phyloP scores from a whole-genome alignment of 2,797 vertebrate species.

The Stomatorhinus walkeri region DNA sequence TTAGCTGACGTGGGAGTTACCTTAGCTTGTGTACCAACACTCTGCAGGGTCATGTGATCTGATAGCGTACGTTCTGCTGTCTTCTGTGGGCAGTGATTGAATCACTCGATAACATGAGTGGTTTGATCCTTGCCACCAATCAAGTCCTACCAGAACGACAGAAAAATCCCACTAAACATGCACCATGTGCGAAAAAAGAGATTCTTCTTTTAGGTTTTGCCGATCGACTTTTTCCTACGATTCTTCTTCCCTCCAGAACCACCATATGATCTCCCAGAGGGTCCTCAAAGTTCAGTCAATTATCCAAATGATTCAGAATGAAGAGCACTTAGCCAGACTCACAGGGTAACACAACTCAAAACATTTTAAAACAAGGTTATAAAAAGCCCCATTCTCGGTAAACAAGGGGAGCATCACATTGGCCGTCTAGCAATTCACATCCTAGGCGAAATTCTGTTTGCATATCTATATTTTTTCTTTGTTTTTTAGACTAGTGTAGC shows the following conservation, averaged over 20 bases:
- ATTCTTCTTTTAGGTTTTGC: background rate
- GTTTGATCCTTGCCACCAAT: background rate
- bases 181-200: background rate
- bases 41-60: background rate
- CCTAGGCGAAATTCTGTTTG: background rate
- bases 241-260: background rate
- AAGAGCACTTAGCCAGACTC: conserved; percentile 34
- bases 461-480: background rate
- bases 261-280: background rate
- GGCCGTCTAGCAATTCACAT: background rate
- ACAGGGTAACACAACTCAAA: conserved; percentile 24
- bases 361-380: conserved; percentile 13
- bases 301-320: conserved; percentile 30
- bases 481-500: background rate
- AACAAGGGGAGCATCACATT: background rate
- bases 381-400: background rate
- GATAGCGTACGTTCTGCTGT: background rate
- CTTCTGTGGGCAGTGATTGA: background rate
- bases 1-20: conserved; percentile 20
- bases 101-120: background rate
- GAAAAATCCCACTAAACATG: background rate
- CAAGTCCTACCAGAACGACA: background rate
- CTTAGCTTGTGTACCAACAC: background rate
- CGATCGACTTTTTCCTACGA: background rate
- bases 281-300: conserved; percentile 19